phyloP scores from a whole-genome alignment of 2,113 vertebrate species.

The Platysternon megacephalum region DNA sequence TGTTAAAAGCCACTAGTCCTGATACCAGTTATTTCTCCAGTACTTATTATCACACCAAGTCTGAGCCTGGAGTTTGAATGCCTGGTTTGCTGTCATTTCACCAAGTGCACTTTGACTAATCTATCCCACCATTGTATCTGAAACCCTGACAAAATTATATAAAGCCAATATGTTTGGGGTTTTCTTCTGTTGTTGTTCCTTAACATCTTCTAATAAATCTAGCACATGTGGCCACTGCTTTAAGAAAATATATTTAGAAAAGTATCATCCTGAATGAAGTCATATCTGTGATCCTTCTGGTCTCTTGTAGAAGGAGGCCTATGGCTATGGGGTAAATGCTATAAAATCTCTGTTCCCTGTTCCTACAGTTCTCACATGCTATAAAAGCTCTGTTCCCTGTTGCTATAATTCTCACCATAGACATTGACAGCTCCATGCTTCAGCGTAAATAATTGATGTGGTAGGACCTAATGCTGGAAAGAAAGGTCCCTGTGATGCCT shows the following conservation, averaged over 20 bases:
- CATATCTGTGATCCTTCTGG: not conserved
- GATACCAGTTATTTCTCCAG: not conserved
- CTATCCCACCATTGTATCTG: not conserved
- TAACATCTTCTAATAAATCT: not conserved
- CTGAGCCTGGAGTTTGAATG: not conserved
- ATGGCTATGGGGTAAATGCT: not conserved
- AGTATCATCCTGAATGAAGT: not conserved
- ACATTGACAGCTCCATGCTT: not conserved
- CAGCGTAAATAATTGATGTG: not conserved
- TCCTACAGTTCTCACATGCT: not conserved
- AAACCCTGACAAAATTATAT: not conserved
- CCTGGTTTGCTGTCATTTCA: not conserved
- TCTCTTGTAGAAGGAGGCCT: not conserved
- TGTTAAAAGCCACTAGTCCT: not conserved
- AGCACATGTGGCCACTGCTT: not conserved
- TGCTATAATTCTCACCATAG: not conserved
- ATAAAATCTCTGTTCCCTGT: not conserved
- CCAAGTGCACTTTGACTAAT: not conserved
- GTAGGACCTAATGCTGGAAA: not conserved
- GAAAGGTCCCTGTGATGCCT: not conserved
- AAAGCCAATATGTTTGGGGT: not conserved
- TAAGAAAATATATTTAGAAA: not conserved
- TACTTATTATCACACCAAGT: not conserved
- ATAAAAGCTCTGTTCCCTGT: not conserved
- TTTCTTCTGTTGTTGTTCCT: not conserved